These are phyloP conservation scores for Guaruba guarouba DNA, from an alignment of 2,113 vertebrate genomes.

Conservation along the genomic window DNA sequence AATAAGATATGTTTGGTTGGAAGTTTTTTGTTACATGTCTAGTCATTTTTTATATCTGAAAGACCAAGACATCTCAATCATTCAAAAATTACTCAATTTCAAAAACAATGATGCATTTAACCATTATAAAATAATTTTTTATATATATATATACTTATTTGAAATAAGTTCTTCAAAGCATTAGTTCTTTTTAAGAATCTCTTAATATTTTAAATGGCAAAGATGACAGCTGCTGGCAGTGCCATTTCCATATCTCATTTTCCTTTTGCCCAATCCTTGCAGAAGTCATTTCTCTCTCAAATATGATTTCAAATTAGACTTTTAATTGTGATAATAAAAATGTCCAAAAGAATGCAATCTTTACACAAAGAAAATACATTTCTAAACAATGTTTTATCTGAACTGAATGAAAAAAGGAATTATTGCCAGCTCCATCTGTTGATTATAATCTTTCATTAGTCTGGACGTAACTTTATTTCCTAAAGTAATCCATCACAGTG, in stretches of 20 bases:
- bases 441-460: slow-evolving; percentile 11
- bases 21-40: slow-evolving; percentile 1
- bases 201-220: background rate
- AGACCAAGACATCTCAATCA: slow-evolving; percentile 1
- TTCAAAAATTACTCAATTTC: slow-evolving; percentile 3
- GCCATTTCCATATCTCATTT: background rate
- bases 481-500: slow-evolving; percentile 43
- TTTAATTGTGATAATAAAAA: background rate
- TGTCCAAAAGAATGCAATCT: background rate
- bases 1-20: background rate
- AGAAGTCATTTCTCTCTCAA: background rate
- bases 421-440: slow-evolving; percentile 25
- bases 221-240: background rate
- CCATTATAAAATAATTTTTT: background rate
- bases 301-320: slow-evolving; percentile 2
- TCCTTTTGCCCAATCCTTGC: background rate
- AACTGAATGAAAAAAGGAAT: slow-evolving; percentile 23
- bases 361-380: slow-evolving; percentile 13
- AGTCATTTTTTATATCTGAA: background rate
- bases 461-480: slow-evolving; percentile 22
- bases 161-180: background rate
- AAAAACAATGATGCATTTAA: background rate
- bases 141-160: background rate
- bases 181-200: background rate
- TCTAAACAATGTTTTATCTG: background rate